A percentile compares a stretch with the other conserved stretches of the same genome.
phyloP scores from a whole-genome alignment of 2,113 vertebrate genomes.

The Brachyistius frenatus region DNA sequence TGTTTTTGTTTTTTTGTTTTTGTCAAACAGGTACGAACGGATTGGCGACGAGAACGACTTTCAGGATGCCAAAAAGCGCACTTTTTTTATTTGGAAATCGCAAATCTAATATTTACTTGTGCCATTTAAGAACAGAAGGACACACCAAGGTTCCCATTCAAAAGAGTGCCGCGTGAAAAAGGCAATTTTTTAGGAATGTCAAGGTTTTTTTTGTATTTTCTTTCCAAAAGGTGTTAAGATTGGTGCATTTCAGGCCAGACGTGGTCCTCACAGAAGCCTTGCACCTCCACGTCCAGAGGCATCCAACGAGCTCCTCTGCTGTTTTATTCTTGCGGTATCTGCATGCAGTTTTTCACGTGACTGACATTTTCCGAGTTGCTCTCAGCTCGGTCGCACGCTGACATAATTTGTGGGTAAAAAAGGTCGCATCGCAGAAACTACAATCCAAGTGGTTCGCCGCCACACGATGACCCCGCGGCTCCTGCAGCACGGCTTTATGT shows the following conservation, averaged over 20 bases:
- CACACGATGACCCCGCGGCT: conserved; percentile 43
- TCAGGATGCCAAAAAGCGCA: conserved; percentile 48
- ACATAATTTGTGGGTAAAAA: conserved; percentile 52
- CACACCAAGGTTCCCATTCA: conserved; percentile 21
- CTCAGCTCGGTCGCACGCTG: conserved; percentile 27
- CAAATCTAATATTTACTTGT: conserved; percentile 36
- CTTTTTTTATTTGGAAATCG: conserved; percentile 63
- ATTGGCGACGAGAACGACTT: conserved; percentile 15
- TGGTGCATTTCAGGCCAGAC: conserved; percentile 12
- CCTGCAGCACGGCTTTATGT: conserved; percentile 48
- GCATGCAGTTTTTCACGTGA: neutral
- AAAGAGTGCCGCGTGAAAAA: conserved; percentile 21
- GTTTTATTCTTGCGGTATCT: conserved; percentile 2
- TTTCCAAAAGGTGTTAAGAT: conserved; percentile 20
- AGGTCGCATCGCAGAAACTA: conserved; percentile 51
- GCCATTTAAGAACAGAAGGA: conserved; percentile 38
- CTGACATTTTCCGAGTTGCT: conserved; percentile 32
- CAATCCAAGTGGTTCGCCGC: conserved; percentile 50
- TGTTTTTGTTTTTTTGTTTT: conserved; percentile 26
- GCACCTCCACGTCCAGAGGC: neutral
- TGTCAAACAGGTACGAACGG: conserved; percentile 42
- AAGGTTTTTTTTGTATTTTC: neutral
- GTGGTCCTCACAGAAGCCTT: neutral
- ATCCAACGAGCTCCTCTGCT: conserved; percentile 7
- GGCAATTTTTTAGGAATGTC: conserved; percentile 16